phyloP scores from a whole-genome alignment of 2,888 invertebrate species.

The Eilema sororculum region DNA sequence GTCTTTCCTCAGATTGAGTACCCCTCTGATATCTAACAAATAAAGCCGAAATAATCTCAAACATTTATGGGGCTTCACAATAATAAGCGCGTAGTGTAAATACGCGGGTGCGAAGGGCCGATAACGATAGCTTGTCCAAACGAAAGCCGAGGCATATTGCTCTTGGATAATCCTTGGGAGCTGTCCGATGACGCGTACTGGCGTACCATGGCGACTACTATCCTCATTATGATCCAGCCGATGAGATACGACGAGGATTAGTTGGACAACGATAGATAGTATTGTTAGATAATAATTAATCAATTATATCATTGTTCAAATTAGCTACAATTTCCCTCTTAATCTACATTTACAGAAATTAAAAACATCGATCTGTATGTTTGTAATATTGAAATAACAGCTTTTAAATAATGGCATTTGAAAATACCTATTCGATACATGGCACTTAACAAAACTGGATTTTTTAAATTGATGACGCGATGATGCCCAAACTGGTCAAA shows the following conservation, averaged over 20 bases:
- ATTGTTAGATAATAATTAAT: neutral
- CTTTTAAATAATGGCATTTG: no score
- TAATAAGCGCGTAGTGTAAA: slow-evolving; percentile 57
- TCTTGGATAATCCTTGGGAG: slow-evolving; percentile 64
- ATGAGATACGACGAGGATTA: slow-evolving; percentile 17
- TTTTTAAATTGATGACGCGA: no score
- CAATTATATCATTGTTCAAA: neutral
- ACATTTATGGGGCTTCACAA: slow-evolving; percentile 31
- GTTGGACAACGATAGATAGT: neutral
- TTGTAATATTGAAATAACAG: no score
- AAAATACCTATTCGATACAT: no score
- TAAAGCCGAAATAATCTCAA: slow-evolving; percentile 32
- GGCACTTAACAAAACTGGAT: no score
- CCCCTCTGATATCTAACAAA: slow-evolving; percentile 16
- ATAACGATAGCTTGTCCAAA: slow-evolving; percentile 68
- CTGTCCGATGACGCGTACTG: slow-evolving; percentile 64
- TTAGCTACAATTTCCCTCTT: neutral
- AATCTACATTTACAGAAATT: no score
- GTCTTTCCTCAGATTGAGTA: neutral
- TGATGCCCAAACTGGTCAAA: no score
- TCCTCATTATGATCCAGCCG: slow-evolving; percentile 34
- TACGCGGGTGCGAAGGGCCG: slow-evolving; percentile 59
- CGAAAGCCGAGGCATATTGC: slow-evolving; percentile 60
- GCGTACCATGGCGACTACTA: slow-evolving; percentile 61
- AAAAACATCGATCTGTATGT: no score